These are phyloP conservation scores for Chrysaora quinquecirrha DNA, from an alignment of 30 jellyfish, hydroid and myxozoan genomes.

Conservation along the genomic window DNA sequence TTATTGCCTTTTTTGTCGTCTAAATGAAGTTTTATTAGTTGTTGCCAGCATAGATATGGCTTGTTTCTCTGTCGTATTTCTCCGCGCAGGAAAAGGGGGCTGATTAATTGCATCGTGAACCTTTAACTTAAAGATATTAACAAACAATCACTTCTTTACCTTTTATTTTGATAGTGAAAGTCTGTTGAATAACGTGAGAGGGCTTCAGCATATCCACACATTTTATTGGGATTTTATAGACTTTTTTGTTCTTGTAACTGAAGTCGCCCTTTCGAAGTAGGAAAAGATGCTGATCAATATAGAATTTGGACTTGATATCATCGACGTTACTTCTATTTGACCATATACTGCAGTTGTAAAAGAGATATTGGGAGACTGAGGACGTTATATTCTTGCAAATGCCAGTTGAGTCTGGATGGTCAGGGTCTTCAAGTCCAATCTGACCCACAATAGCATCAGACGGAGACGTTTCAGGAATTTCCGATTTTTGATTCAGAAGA, in stretches of 20 bases:
- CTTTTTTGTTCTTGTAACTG: constrained; percentile 7
- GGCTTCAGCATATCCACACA: constrained; percentile 52
- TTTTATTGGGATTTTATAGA: constrained; percentile 43
- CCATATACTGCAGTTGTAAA: constrained; percentile 47
- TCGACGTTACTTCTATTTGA: constrained; percentile 26
- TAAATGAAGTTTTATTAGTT: no score
- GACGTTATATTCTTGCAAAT: constrained; percentile 32
- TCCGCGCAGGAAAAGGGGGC: no score
- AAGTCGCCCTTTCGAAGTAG: constrained; percentile 41
- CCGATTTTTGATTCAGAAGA: constrained; percentile 27
- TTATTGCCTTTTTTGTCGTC: no score
- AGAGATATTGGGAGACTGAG: background rate
- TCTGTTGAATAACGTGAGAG: constrained; percentile 18
- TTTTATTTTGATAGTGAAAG: constrained; percentile 5
- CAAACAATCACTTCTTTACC: no score
- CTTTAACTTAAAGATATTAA: no score
- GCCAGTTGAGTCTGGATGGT: constrained; percentile 46
- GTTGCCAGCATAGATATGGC: no score
- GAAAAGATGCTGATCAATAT: constrained; percentile 13
- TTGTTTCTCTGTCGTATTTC: no score
- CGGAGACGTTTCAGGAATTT: constrained; percentile 25
- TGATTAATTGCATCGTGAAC: no score
- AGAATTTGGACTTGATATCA: constrained; percentile 3
- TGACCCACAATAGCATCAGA: constrained; percentile 53
- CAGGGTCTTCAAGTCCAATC: constrained; percentile 67